phyloP scores from a whole-genome alignment of 2,113 vertebrate genomes.

The Xyliphius kryptos region DNA sequence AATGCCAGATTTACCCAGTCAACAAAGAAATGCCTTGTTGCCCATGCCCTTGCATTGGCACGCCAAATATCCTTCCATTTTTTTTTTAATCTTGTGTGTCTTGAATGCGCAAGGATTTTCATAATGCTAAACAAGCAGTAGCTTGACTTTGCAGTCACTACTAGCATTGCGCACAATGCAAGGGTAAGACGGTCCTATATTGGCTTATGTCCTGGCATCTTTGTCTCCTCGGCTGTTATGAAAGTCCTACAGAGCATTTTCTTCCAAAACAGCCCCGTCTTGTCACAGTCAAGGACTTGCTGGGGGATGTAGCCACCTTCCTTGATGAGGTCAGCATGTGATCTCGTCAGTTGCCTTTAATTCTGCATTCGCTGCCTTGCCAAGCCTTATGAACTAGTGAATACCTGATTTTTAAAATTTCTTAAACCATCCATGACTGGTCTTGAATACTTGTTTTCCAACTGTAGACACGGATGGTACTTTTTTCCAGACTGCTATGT shows the following conservation, averaged over 20 bases:
- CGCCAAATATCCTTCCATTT: not conserved
- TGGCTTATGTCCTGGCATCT: not conserved
- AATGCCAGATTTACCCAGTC: not conserved
- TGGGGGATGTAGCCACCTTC: no score
- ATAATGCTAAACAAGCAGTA: not conserved
- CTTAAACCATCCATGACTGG: no score
- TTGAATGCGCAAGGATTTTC: constrained; percentile 2
- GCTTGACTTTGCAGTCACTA: not conserved
- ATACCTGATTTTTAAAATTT: no score
- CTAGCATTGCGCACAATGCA: not conserved
- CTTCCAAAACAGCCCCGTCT: not conserved
- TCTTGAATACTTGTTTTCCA: no score
- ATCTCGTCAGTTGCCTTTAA: no score
- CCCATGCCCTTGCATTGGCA: not conserved
- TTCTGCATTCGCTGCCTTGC: no score
- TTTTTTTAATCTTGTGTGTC: not conserved
- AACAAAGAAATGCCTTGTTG: not conserved
- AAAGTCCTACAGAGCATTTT: no score
- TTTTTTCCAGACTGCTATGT: no score
- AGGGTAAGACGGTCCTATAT: not conserved
- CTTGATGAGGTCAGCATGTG: no score
- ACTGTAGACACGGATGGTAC: no score
- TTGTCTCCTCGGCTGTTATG: not conserved
- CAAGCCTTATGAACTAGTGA: no score
- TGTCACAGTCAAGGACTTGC: not conserved